phyloP scores from a whole-genome alignment of 2,797 vertebrate genomes.

The Rhinophrynus dorsalis region DNA sequence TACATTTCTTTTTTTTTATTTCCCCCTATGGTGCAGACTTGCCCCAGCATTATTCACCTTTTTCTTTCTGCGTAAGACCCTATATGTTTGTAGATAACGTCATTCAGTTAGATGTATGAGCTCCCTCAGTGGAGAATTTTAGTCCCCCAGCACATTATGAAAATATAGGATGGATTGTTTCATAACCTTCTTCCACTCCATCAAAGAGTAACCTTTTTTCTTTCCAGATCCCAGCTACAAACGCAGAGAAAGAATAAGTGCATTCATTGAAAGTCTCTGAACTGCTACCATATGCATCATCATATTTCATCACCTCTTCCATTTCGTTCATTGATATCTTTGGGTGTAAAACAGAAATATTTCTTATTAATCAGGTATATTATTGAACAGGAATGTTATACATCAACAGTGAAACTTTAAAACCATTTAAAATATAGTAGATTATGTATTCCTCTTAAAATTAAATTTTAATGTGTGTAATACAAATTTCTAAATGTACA shows the following conservation, averaged over 20 bases:
- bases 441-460: constrained; percentile 25
- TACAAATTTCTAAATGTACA: too few species aligned
- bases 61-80: too few species aligned
- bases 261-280: constrained; percentile 34
- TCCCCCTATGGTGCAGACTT: too few species aligned
- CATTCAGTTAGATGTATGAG: background rate
- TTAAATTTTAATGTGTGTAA: background rate
- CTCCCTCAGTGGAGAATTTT: background rate
- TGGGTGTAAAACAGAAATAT: constrained; percentile 17
- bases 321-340: constrained; percentile 31
- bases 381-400: constrained; percentile 31
- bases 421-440: constrained; percentile 22
- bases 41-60: too few species aligned
- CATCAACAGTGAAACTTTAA: constrained; percentile 17
- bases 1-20: too few species aligned
- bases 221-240: constrained; percentile 15
- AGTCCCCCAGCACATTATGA: constrained; percentile 15
- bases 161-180: constrained; percentile 18
- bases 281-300: constrained; percentile 32
- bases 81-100: constrained; percentile 1
- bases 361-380: constrained; percentile 22
- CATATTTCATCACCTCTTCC: constrained; percentile 40
- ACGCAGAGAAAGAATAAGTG: constrained; percentile 19
- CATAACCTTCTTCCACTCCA: constrained; percentile 10
- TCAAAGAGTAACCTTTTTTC: constrained; percentile 1